Base-by-base conservation (phyloP, 2,113 vertebrate species). In the Rhinolophus sinicus region DNA sequence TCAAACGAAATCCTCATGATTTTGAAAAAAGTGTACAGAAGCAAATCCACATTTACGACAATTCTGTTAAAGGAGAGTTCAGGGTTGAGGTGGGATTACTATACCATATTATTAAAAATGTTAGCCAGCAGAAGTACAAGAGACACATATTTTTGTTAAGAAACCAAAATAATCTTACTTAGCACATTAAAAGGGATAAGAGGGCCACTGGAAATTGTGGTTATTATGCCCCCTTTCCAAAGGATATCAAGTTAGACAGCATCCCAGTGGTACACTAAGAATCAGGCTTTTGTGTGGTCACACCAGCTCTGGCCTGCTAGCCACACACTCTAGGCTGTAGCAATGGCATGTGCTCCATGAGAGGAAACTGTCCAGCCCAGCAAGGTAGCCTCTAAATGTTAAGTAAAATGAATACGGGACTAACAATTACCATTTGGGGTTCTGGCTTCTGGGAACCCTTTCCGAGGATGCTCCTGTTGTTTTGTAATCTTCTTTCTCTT, bases 401-500 rank as follows among this genome's bases (percentile, higher is more conserved):
- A 65, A 84, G 26, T 22, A 65, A 44, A 90, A 80, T 24, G 13
- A 77, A 84, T 19, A 64, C 77, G 35, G 30, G 21, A 84, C 33
- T 65, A 69, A 73, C 18, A 38, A 30, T 0, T 98, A 99, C 99
- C 98, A 76, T 97, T 97, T 97, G 97, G 0, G 98, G 98, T 84
- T 98, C 98, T 7, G 95, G 97, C 94, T 98, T 98, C 12, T 93
- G 47, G 6, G 72, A 58, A 62, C 98, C 96, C 87, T 94, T 98
- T 70, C 70, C 98, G 5, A 98, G 97, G 65, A 87, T 72, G n/a
- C 69, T 81, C 10, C 96, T 60, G 77, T 73, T 98, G 93, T 93
- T 98, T 12, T 98, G 98, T 3, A 97, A 96, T 95, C 97, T 98
- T 89, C 97, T 98, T 94, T 99, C 99, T 88, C 98, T 98, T 90